Conservation (phyloP, 2,888 invertebrate species). For the Hecatera dysodea region DNA sequence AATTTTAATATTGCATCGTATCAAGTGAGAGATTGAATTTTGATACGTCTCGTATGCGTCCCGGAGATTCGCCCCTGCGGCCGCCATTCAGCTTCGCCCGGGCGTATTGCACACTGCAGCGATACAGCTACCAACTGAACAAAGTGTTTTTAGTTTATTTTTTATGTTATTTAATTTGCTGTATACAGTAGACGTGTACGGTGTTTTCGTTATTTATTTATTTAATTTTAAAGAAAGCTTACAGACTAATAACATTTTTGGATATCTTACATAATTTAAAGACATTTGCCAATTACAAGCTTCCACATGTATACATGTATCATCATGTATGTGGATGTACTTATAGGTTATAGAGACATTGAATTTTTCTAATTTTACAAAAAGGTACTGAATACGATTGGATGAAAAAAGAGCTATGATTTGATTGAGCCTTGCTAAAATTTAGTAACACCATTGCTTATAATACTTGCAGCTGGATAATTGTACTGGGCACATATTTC, state of each 20-base stretch:
- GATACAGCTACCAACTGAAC: slow-evolving; percentile 25
- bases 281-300: no score
- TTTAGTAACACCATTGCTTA: neutral
- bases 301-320: no score
- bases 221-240: no score
- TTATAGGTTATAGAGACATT: neutral
- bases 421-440: no score
- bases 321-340: no score
- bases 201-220: neutral
- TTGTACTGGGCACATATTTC: neutral
- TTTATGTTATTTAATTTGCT: no score
- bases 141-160: slow-evolving; percentile 29
- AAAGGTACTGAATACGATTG: neutral
- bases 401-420: neutral
- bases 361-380: neutral
- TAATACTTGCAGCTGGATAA: neutral
- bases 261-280: no score
- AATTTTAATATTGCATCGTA: slow-evolving; percentile 85
- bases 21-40: slow-evolving; percentile 85
- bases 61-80: slow-evolving; percentile 70
- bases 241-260: no score
- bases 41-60: slow-evolving; percentile 77
- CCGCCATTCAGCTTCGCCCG: slow-evolving; percentile 78
- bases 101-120: slow-evolving; percentile 72
- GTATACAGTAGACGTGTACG: neutral